These are phyloP conservation scores for Tetranychus urticae DNA, from an alignment of 1,140 invertebrate species.

Conservation along the genomic window DNA sequence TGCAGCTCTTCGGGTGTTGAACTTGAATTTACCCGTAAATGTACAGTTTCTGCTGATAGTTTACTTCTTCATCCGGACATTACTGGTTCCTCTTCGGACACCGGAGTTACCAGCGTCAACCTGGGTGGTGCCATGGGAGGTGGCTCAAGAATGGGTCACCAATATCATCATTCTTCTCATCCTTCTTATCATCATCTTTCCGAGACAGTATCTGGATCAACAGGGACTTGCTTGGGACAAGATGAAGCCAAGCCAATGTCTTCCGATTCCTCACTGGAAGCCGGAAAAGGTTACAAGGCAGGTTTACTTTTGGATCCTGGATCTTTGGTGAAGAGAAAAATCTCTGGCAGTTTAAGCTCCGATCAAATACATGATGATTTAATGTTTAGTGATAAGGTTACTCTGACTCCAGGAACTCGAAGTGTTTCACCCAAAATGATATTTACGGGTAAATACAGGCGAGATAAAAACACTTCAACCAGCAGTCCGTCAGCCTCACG, in stretches of 20 bases:
- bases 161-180: too few relatives aligned
- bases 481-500: too few relatives aligned
- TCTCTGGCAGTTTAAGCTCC: constrained; percentile 3
- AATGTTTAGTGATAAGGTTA: neutral
- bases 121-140: neutral
- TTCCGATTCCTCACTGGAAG: too few relatives aligned
- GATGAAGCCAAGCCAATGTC: neutral
- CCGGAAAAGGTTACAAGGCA: neutral
- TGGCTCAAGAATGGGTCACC: neutral
- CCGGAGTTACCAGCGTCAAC: neutral
- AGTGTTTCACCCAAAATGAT: neutral
- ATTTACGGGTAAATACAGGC: neutral
- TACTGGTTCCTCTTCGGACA: neutral
- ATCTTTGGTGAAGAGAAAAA: neutral
- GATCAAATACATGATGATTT: constrained; percentile 6
- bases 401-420: neutral
- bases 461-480: neutral
- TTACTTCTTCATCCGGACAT: constrained; percentile 7
- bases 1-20: constrained; percentile 7
- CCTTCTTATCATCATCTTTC: too few relatives aligned
- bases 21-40: constrained; percentile 15
- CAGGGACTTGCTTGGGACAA: neutral
- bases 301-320: neutral
- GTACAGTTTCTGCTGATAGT: constrained; percentile 11
- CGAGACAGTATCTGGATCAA: too few relatives aligned